Conservation (phyloP, 2,113 vertebrate species). For the Ramphastos sulfuratus region DNA sequence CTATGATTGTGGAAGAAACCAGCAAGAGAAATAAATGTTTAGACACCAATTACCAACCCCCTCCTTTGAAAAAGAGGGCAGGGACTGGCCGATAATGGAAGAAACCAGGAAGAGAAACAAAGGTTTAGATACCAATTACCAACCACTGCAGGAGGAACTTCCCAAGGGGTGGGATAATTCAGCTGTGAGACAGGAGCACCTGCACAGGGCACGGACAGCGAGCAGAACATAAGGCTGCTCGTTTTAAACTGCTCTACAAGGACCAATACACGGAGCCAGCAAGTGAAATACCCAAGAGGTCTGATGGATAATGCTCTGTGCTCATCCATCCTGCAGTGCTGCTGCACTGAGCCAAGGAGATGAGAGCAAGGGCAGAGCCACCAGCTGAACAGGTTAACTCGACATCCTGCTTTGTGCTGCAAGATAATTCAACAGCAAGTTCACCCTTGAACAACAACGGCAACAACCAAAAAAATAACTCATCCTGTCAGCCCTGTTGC, state of each 20-base stretch:
- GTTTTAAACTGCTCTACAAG: neutral
- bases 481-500: neutral
- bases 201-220: accelerated
- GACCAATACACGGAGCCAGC: neutral
- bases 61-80: too few relatives aligned
- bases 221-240: neutral
- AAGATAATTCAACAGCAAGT: neutral
- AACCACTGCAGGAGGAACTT: neutral
- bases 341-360: neutral
- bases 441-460: neutral
- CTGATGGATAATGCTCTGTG: neutral
- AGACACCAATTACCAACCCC: neutral
- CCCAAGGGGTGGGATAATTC: neutral
- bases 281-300: neutral
- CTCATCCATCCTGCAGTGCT: neutral
- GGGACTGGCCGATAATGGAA: too few relatives aligned
- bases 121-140: accelerated
- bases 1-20: too few relatives aligned
- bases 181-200: neutral
- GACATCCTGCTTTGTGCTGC: neutral
- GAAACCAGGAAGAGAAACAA: neutral
- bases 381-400: neutral
- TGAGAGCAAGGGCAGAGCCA: neutral
- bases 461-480: neutral
- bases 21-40: neutral